Evolutionary conservation across 2,888 invertebrate genomes (phyloP).

Genomic region (Sphinx pinastri): DNA sequence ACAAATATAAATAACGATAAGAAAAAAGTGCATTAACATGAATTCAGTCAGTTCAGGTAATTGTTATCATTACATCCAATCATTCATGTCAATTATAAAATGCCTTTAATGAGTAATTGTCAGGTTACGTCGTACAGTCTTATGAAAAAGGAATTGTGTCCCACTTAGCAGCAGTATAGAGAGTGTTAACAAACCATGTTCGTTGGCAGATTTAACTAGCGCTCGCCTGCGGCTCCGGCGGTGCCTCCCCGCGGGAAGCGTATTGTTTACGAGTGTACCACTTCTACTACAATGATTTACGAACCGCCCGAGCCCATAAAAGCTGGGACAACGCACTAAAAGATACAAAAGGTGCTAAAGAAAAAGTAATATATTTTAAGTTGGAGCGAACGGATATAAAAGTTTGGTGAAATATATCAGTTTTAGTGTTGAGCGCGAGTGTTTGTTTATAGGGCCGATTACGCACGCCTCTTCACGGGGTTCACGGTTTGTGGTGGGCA

Average conservation of each 20-base stretch:
- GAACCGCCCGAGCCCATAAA: conserved; percentile 79
- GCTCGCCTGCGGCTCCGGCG: conserved; percentile 7
- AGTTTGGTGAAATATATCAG: conserved; percentile 82
- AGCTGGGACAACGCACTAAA: conserved; percentile 81
- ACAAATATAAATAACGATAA: no score
- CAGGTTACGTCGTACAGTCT: no score
- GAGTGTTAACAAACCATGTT: conserved; percentile 1
- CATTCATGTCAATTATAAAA: no score
- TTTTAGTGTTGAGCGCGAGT: conserved; percentile 76
- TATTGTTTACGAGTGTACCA: conserved; percentile 78
- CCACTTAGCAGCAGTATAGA: neutral
- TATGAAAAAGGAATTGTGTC: no score
- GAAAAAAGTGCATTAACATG: no score
- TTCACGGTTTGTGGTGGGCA: conserved; percentile 51
- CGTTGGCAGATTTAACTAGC: conserved; percentile 14
- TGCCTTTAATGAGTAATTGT: no score
- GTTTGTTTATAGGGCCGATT: conserved; percentile 80
- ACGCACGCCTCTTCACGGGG: conserved; percentile 71
- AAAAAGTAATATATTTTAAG: conserved; percentile 82
- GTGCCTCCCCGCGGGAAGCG: conserved; percentile 60
- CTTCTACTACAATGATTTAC: conserved; percentile 83
- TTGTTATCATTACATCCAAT: no score
- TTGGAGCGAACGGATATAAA: conserved; percentile 80
- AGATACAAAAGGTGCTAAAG: conserved; percentile 84
- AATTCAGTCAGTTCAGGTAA: no score